Percentiles rank a stretch among this genome's conserved stretches.
These are phyloP conservation scores for Dinoponera quadriceps DNA, from an alignment of 1,140 invertebrate genomes.

Conservation along the genomic window DNA sequence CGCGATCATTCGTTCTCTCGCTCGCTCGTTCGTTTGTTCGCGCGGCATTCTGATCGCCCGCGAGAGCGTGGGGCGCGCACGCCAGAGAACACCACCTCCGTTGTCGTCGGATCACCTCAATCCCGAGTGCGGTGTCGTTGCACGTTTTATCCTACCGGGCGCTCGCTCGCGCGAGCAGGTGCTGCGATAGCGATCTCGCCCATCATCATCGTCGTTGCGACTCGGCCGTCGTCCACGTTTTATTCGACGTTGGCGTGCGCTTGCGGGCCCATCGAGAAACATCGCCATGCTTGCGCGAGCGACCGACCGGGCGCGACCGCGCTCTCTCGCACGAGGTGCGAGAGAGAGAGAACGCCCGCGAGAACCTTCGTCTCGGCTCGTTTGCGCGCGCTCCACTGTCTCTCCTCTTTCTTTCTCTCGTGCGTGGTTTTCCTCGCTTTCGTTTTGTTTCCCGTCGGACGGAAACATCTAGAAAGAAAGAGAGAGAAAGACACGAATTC, in stretches of 20 bases:
- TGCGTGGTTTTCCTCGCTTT: neutral
- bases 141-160: neutral
- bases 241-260: slow-evolving; percentile 27
- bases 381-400: neutral
- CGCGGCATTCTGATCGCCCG: neutral
- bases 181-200: neutral
- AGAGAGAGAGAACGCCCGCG: neutral
- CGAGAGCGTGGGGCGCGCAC: neutral
- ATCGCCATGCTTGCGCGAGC: slow-evolving; percentile 80
- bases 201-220: neutral
- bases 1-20: neutral
- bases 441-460: neutral
- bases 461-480: neutral
- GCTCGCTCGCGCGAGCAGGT: neutral
- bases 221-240: neutral
- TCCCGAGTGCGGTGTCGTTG: neutral
- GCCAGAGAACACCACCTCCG: neutral
- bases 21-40: neutral
- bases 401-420: neutral
- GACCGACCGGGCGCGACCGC: slow-evolving; percentile 69
- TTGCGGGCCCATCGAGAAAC: slow-evolving; percentile 66
- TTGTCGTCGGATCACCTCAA: neutral
- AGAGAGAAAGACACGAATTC: too few species aligned
- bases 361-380: too few species aligned
- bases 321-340: slow-evolving; percentile 19